Conservation (phyloP, 2,888 invertebrate species). For the Tetropium fuscum region DNA sequence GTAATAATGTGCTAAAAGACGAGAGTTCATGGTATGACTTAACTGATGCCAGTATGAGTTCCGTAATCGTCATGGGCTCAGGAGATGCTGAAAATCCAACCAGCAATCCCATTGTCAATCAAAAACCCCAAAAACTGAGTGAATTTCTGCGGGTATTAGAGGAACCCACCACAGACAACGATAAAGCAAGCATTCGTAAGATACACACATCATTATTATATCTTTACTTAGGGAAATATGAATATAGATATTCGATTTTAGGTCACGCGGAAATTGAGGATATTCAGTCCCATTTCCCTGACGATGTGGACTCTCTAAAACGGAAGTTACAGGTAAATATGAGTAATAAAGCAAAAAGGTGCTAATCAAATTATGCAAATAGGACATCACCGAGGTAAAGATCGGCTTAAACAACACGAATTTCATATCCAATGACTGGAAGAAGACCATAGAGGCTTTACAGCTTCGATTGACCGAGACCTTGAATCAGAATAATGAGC, state of each 20-base stretch:
- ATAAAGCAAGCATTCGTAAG: neutral
- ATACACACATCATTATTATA: neutral
- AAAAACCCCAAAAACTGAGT: neutral
- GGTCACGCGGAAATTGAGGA: neutral
- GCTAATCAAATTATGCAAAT: no score
- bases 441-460: conserved; percentile 49
- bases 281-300: neutral
- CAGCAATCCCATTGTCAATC: neutral
- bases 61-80: conserved; percentile 20
- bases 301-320: neutral
- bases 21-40: conserved; percentile 50
- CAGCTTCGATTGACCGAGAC: conserved; percentile 52
- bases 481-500: conserved; percentile 49
- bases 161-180: neutral
- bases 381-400: conserved; percentile 13
- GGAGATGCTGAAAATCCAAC: conserved; percentile 34
- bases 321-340: neutral
- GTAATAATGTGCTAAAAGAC: conserved; percentile 10
- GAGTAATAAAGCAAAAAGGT: no score
- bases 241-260: neutral
- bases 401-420: conserved; percentile 42
- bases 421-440: conserved; percentile 49
- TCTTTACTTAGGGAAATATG: no score
- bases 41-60: conserved; percentile 38
- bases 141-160: neutral